Evolutionary conservation across 2,113 vertebrate genomes (phyloP).

Genomic region (Anhinga anhinga): DNA sequence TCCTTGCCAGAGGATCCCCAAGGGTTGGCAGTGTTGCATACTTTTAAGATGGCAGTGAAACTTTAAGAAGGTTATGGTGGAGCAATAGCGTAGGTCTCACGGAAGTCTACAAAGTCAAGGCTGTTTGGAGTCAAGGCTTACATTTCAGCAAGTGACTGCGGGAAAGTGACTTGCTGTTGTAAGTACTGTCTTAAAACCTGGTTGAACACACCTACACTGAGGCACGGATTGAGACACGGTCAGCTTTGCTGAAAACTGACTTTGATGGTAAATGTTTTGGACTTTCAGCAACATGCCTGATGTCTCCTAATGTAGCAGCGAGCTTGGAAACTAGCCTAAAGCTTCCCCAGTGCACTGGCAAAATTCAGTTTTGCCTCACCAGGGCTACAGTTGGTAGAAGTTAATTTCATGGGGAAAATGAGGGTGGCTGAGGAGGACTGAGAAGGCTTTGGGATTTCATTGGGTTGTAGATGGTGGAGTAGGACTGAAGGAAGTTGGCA

Average conservation of each 20-base stretch:
- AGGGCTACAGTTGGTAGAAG: neutral
- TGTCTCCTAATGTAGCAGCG: no score
- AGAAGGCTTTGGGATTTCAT: neutral
- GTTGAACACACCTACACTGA: rapidly evolving
- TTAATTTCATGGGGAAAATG: neutral
- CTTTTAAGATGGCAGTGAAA: neutral
- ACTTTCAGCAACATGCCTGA: neutral
- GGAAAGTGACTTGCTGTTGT: neutral
- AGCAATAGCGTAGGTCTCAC: neutral
- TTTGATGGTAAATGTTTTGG: neutral
- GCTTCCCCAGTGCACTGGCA: neutral
- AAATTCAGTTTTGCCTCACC: neutral
- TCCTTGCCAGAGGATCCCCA: neutral
- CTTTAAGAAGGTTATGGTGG: neutral
- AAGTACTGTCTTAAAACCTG: neutral
- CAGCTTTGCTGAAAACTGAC: neutral
- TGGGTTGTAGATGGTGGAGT: neutral
- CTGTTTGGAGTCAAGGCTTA: neutral
- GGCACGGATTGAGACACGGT: neutral
- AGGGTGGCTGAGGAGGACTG: neutral
- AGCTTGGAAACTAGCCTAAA: neutral
- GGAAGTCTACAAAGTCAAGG: neutral
- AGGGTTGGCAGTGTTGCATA: neutral
- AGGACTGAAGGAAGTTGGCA: neutral
- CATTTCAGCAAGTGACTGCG: neutral